Base-by-base conservation (phyloP, 2,113 vertebrate genomes). In the Saimiri boliviensis region DNA sequence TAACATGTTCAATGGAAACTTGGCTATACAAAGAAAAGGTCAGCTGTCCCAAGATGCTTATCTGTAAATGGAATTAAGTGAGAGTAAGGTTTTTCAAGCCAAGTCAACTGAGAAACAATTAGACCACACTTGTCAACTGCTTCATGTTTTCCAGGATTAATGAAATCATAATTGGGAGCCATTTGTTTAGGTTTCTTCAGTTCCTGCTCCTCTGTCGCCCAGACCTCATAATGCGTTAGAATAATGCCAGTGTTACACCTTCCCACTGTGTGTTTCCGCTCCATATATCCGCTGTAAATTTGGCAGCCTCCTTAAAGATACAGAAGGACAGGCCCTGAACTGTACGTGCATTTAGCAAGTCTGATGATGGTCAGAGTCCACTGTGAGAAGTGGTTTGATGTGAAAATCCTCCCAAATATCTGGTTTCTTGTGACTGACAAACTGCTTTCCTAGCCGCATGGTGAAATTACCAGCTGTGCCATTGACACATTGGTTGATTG, bases 101-200 rank as follows among this genome's bases (percentile, higher is more conserved):
- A 95, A 95, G 20, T 91, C 87, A 96, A 97, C 37, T 40, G 37
- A 91, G 80, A 42, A 8, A 96, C 85, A 91, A 76, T 94, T 52
- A 25, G 54, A 14, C 47, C 81, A 60, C 92, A 47, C 12, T 93
- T 93, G 27, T 93, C 56, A 86, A 4, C 56, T 91, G 83, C 73
- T n/a, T 89, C n/a, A 2, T 47, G 71, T 95, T 85, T 93, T 91
- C 89, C 86, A 23, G 20, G 71, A 73, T 94, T 86, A 79, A 76
- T 93, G 93, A 92, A 97, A 60, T 85, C 56, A 80, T 11, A 25
- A 27, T 87, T 82, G 68, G 70, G 3, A 95, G 25, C 45, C 60
- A 66, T 80, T 91, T 27, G 95, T 88, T 86, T 54, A 74, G 92
- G 27, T 96, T 83, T 97, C 91, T 71, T 77, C 40, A 17, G 76